Base-by-base conservation (phyloP, 2,888 invertebrate species). In the Hyppa rectilinea region DNA sequence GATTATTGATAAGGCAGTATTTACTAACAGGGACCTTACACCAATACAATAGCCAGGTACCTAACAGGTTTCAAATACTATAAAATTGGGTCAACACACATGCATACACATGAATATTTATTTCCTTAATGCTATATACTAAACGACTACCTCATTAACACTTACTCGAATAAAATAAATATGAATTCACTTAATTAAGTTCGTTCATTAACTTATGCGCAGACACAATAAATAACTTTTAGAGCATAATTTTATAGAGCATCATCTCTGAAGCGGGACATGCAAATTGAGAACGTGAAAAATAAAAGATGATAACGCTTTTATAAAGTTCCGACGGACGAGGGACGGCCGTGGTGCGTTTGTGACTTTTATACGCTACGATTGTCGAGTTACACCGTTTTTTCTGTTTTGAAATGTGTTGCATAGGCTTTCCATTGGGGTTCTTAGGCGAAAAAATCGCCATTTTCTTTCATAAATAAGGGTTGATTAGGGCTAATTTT, bases 221-320 rank as follows among this genome's bases (percentile, higher is more conserved):
- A 88, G 89, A 91, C 88, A 89, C 89, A 89, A 92, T 94, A 93
- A 94, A 94, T 94, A 92, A 91, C 92, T 91, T 91, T 89, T 87
- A 88, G 86, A 89, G 92, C 89, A 94, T 94, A 94, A 94, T 94
- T 93, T 92, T 86, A 88, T 84, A 92, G 93, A 93, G 92, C 92
- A 94, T 95, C 94, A 94, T 93, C 92, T 93, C 93, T 92, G 91
- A 89, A 94, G 92, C 93, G 93, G 92, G 90, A 93, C 94, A 95
- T 96, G 95, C 94, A 94, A 95, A 95, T 95, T 94, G 92, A 89
- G 75, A 82, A 82, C 83, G 89, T 92, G 91, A 87, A 94, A 94
- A 95, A 94, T 94, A 95, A 95, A 95, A 95, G 91, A 93, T 92
- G 90, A 91, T 92, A 92, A 92, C 93, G 89, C 92, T 95, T 95